Evolutionary conservation across 2,113 vertebrate genomes (phyloP), one percentile per base, ranked within the genome.

Genomic region (Triplophysa siluroides): DNA sequence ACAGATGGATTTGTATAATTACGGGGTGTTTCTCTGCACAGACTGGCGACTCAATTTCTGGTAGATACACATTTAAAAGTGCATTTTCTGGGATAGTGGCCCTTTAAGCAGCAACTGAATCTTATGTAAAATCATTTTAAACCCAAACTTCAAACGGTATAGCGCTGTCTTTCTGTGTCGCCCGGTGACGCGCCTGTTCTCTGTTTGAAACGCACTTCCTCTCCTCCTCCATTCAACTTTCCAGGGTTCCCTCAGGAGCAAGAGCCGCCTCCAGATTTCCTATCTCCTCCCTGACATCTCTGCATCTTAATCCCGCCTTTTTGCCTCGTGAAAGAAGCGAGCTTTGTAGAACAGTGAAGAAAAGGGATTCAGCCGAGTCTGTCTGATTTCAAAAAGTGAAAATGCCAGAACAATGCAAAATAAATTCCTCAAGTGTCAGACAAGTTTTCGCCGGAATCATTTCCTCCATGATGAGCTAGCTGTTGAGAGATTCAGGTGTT

Each of bases 391-490:
- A 73, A 81, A 83, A 76, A 68, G 18, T 47, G 26, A n/a, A 85
- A 72, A 79, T 77, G 71, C 71, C 13, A 80, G 77, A 78, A 71
- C 23, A 63, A 50, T 81, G 52, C 41, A 61, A 76, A 66, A 78
- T 78, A 23, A 80, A 65, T 80, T 58, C 64, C 58, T 81, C 58
- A 81, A 45, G 50, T 79, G 80, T 79, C 80, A 84, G 71, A 61
- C 65, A 65, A 52, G 65, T 82, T 65, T 83, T 65, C 62, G 43
- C 78, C 6, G 26, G 64, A 70, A 56, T 76, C 41, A 64, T 75
- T 79, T 76, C 47, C 64, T 19, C 65, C 41, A 43, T 80, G 88
- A 87, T 83, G 86, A 87, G 80, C 84, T 54, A 63, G 89, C 84
- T 69, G 76, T 84, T 65, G 82, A 81, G 75, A 66, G 83, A 24